Percentiles rank a stretch among this genome's conserved stretches.
Evolutionary conservation across 2,888 invertebrate species (phyloP).

Genomic region (Tipula helvola): DNA sequence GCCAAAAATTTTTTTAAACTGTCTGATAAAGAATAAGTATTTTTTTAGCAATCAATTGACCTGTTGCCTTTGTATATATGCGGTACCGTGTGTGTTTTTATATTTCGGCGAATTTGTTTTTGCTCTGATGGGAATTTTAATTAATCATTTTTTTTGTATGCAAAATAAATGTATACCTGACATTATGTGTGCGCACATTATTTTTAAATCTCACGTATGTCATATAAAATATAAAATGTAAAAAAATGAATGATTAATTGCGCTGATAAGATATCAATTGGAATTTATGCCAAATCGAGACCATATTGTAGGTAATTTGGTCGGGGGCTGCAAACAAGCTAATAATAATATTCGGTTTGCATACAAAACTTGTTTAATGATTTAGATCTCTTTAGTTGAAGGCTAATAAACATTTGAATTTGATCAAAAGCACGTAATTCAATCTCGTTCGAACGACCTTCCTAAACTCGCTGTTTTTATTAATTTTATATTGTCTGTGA

Average conservation of each 20-base stretch:
- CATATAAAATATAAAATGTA: background rate
- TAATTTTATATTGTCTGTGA: background rate
- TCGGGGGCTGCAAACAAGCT: background rate
- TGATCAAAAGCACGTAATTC: background rate
- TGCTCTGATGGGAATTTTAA: background rate
- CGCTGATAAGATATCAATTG: background rate
- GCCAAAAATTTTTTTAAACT: background rate
- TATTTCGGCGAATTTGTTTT: background rate
- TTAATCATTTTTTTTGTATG: background rate
- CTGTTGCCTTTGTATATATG: background rate
- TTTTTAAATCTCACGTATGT: background rate
- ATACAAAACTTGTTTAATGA: background rate
- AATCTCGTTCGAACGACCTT: background rate
- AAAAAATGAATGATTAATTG: background rate
- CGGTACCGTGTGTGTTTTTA: background rate
- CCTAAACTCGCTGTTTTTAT: background rate
- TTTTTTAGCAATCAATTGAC: background rate
- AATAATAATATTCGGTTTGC: background rate
- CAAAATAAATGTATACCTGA: background rate
- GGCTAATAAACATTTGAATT: background rate
- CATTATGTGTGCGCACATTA: background rate
- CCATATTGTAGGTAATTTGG: background rate
- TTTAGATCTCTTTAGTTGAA: no score
- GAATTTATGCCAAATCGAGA: background rate
- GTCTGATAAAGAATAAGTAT: background rate